Base-by-base conservation (phyloP, 2,888 invertebrate genomes). In the Fragum fragum region DNA sequence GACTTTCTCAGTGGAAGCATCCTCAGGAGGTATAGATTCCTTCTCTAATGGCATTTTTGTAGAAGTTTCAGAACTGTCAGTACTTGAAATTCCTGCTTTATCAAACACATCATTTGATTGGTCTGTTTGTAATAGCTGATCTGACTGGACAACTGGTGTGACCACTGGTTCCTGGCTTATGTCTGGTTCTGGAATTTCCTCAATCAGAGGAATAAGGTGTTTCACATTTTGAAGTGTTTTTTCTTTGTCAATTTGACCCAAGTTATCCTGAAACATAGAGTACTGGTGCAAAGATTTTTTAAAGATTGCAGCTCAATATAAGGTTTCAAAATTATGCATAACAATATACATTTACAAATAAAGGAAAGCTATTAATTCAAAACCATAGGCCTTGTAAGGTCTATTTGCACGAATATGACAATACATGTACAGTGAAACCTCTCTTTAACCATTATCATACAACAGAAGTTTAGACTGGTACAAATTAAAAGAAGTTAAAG, bases 151-250 rank as follows among this genome's bases (percentile, higher is more conserved):
- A 59, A 29, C 53, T 32, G 75, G 75, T 53, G 47, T 21, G n/a
- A 23, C 42, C 7, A 26, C 5, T 42, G 66, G 21, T 26, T 66
- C 66, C 32, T 71, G 76, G 18, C 68, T 55, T 23, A 75, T 66
- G 16, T 81, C 81, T 42, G 85, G 84, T 18, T 7, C 21, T 42
- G 66, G 66, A 9, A 21, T 21, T 42, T 66, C 66, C 68, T 87
- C 87, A n/a, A 83, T 76, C 26, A 79, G 83, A 1, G 91, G 92
- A 61, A 92, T 83, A 1, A 92, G 85, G 70, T 91, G 91, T 39
- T 85, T 80, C 29, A 92, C 79, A 7, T 82, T 84, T 6, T 79
- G 39, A 36, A 91, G 68, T 18, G 90, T 85, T n/a, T 76, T 59
- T 9, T 80, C 76, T 21, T 90, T 76, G 74, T 92, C 88, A 16